Evolutionary conservation across 1,140 invertebrate genomes (phyloP), one percentile per base, ranked within the genome.

Genomic region (Papilio dardanus): DNA sequence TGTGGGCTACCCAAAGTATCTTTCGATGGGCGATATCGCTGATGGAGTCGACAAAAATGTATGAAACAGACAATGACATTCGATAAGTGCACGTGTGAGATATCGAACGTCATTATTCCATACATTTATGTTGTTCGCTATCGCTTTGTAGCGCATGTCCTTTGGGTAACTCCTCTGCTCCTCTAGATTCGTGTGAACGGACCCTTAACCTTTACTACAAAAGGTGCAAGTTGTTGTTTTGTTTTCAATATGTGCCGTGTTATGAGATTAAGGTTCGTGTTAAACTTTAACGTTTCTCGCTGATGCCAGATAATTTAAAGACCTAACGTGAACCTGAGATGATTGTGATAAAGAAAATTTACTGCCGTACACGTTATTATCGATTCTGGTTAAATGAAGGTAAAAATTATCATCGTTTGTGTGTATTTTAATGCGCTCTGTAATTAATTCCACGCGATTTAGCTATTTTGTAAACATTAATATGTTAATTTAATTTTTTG

Each of bases 231-330:
- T 14, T 66, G 16, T 66, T 66, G 65, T 37, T 68, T 68, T 68
- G 66, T 68, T 68, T 68, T 68, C 66, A 14, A 68, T 68, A 40
- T 68, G 40, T 40, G 31, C 30, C 66, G 33, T 68, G 33, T 68
- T 68, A 68, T 68, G 66, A 35, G 66, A 68, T 68, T 68, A 68
- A 40, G 66, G 66, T 68, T 68, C 35, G 66, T 68, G 66, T 68
- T 68, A 68, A 68, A 68, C 66, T 68, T 68, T 68, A 68, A 35
- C 66, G 35, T 40, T 37, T 68, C 31, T 68, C 35, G 66, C 33
- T 24, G 66, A 68, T 68, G 35, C n/a, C 16, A 68, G 66, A 68
- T 68, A 68, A 68, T 68, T 68, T 68, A 33, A 68, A 68, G 66
- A 68, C 66, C 66, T 68, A 68, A 68, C 31, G 66, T 68, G 66